A percentile compares a stretch with the other conserved stretches of the same genome.
phyloP scores from a whole-genome alignment of 2,888 invertebrate genomes.

The Polyommatus iphigenia region DNA sequence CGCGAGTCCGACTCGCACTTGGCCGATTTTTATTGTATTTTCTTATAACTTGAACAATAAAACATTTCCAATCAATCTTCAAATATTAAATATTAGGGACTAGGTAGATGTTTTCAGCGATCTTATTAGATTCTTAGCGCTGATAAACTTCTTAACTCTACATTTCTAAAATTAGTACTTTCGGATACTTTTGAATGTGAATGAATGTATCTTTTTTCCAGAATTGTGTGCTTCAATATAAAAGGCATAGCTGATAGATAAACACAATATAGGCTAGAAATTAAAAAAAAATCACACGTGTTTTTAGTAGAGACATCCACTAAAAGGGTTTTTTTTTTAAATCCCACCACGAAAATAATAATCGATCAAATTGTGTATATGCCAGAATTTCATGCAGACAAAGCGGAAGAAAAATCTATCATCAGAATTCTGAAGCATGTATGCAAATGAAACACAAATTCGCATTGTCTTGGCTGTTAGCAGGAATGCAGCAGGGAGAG shows the following conservation, averaged over 20 bases:
- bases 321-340: not conserved
- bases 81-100: no score
- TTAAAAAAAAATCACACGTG: no score
- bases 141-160: not conserved
- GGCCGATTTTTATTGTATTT: no score
- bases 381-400: not conserved
- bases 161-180: not conserved
- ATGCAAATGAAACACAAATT: not conserved
- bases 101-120: no score
- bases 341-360: not conserved
- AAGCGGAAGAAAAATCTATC: not conserved
- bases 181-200: not conserved
- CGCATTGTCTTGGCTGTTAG: conserved; percentile 8
- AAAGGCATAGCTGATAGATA: not conserved
- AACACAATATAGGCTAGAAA: no score
- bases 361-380: not conserved
- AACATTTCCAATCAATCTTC: no score
- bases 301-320: no score
- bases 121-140: no score
- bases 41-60: no score
- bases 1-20: no score
- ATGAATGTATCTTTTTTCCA: not conserved
- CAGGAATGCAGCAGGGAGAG: conserved; percentile 16
- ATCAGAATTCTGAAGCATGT: not conserved
- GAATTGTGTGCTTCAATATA: not conserved